Evolutionary conservation across 2,888 invertebrate genomes (phyloP), one percentile per base, ranked within the genome.

Genomic region (Cynaeus angustus): DNA sequence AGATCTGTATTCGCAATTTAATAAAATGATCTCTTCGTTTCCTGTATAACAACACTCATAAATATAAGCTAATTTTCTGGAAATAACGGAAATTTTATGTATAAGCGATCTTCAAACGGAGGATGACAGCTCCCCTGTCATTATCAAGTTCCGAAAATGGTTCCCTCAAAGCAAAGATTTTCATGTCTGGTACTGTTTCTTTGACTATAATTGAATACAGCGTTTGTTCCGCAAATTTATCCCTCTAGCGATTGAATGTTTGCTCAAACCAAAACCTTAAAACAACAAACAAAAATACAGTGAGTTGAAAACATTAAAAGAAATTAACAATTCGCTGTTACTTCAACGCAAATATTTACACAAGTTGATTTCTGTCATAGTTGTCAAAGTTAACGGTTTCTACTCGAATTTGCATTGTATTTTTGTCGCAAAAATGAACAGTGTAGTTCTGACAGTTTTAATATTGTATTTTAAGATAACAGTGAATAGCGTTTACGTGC

Each of bases 121-220:
- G 5, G 52, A 55, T 38, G 55, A 56, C 43, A 28, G 16, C 59
- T 12, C 14, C 10, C 12, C 56, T 46, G 59, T 46, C 45, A 33
- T 45, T 58, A 33, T 59, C 43, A 59, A 61, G 61, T 50, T 16
- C 10, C 37, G 48, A 61, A 61, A 38, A 26, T 50, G 61, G 61
- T 21, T 61, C 50, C 33, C 61, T 50, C 48, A 61, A 61, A 61
- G 61, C 61, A 13, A 41, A 48, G 48, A 61, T n/a, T n/a, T n/a
- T n/a, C n/a, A 61, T 48, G 37, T 61, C 33, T 26, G 61, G 50
- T 59, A 45, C 43, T 56, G 59, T 61, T 61, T 48, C 61, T 61
- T 61, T 61, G 48, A 50, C 50, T 61, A 50, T 61, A 61, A 61
- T 61, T 59, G 59, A 59, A 59, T 59, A 43, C 21, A 59, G 12